Percentiles rank a stretch among this genome's conserved stretches.
Evolutionary conservation across 1,140 invertebrate genomes (phyloP).

Genomic region (Matsumurasca onukii): DNA sequence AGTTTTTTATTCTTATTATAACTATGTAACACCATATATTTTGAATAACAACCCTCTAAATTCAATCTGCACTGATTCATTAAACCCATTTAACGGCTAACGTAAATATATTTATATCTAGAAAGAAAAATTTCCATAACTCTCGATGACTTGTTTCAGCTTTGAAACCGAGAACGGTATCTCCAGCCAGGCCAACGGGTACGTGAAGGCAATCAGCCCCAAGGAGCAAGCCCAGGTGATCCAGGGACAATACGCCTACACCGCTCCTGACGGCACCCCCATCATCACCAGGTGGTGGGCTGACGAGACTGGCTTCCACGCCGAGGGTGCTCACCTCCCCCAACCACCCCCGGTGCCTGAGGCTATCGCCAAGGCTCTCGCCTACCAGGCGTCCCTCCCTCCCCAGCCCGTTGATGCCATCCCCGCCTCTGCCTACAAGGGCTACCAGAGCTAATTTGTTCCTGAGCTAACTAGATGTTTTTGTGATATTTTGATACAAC

Average conservation of each 20-base stretch:
- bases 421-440: too few species aligned
- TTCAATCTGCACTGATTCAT: too few species aligned
- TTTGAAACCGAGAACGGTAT: constrained; percentile 87
- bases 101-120: too few species aligned
- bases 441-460: too few species aligned
- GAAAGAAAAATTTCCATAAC: too few species aligned
- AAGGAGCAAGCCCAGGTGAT: constrained; percentile 71
- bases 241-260: constrained; percentile 72
- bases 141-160: too few species aligned
- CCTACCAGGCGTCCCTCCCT: constrained; percentile 20
- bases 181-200: constrained; percentile 74
- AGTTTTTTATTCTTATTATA: too few species aligned
- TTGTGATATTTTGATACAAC: too few species aligned
- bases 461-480: too few species aligned
- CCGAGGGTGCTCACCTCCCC: constrained; percentile 77
- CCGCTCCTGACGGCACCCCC: constrained; percentile 54
- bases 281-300: constrained; percentile 76
- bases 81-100: too few species aligned
- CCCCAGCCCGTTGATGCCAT: background rate
- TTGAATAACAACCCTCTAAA: too few species aligned
- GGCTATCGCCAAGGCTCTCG: constrained; percentile 79
- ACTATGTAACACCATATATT: too few species aligned
- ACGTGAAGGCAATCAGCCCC: constrained; percentile 67
- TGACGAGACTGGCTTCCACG: constrained; percentile 80
- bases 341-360: constrained; percentile 77